A percentile compares a stretch with the other conserved stretches of the same genome.
Evolutionary conservation across 2,113 vertebrate species (phyloP).

Genomic region (Riparia riparia): DNA sequence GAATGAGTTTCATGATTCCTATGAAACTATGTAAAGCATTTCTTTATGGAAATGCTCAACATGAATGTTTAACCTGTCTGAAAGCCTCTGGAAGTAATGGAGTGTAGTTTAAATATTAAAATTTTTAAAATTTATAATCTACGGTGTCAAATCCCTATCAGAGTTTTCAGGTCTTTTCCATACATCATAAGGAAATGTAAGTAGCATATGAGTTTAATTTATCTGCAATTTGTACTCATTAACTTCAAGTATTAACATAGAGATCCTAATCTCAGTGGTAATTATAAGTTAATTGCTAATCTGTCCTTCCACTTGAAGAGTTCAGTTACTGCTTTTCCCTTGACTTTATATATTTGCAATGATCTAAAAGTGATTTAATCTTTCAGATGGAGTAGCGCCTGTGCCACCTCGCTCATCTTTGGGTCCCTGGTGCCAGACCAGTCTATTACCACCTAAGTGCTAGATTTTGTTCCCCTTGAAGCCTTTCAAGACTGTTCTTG

Average conservation of each 20-base stretch:
- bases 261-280: constrained; percentile 16
- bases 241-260: neutral
- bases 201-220: neutral
- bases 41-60: neutral
- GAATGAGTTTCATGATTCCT: neutral
- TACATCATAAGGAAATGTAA: neutral
- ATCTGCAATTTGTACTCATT: constrained; percentile 32
- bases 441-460: neutral
- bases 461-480: neutral
- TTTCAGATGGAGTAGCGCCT: neutral
- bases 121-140: neutral
- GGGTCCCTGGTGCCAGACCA: neutral
- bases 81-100: neutral
- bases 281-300: neutral
- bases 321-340: neutral
- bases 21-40: neutral
- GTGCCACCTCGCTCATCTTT: neutral
- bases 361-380: neutral
- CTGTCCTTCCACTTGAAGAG: neutral
- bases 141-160: neutral
- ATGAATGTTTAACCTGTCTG: neutral
- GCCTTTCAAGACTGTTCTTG: constrained; percentile 29
- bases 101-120: neutral
- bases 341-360: neutral
- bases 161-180: neutral